phyloP scores from a whole-genome alignment of 2,113 vertebrate species.

The Eulemur rufifrons region DNA sequence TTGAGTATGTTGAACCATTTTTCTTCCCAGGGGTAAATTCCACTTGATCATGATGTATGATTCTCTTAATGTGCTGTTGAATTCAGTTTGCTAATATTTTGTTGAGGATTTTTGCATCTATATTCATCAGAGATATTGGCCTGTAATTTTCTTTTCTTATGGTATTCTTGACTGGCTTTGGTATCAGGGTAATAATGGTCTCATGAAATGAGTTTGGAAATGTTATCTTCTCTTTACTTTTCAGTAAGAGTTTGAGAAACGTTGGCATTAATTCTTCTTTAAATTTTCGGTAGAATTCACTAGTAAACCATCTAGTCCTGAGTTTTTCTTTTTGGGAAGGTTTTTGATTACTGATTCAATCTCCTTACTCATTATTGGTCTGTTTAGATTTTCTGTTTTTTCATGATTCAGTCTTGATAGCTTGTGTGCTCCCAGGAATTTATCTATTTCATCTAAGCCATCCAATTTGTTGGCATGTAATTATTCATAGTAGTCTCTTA shows the following conservation, averaged over 20 bases:
- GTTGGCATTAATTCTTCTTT: not conserved
- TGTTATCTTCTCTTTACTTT: not conserved
- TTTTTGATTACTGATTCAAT: not conserved
- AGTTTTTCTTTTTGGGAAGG: not conserved
- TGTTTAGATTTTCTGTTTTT: not conserved
- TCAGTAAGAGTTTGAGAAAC: not conserved
- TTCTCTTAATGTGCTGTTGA: not conserved
- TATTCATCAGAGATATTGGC: not conserved
- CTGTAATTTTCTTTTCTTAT: not conserved
- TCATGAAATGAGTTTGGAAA: not conserved
- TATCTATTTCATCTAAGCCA: not conserved
- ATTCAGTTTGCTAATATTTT: not conserved
- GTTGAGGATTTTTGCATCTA: not conserved
- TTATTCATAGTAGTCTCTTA: not conserved
- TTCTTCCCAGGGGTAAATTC: not conserved
- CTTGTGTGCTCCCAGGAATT: not conserved
- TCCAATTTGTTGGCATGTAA: not conserved
- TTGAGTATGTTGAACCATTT: not conserved
- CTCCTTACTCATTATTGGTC: not conserved
- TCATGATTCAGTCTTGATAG: not conserved
- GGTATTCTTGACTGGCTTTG: not conserved
- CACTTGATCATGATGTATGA: not conserved
- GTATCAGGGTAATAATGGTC: not conserved
- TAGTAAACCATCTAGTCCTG: not conserved
- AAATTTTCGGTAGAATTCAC: not conserved